Evolutionary conservation across 2,797 vertebrate genomes (phyloP), one percentile per base, ranked within the genome.

Genomic region (Helostoma temminkii): DNA sequence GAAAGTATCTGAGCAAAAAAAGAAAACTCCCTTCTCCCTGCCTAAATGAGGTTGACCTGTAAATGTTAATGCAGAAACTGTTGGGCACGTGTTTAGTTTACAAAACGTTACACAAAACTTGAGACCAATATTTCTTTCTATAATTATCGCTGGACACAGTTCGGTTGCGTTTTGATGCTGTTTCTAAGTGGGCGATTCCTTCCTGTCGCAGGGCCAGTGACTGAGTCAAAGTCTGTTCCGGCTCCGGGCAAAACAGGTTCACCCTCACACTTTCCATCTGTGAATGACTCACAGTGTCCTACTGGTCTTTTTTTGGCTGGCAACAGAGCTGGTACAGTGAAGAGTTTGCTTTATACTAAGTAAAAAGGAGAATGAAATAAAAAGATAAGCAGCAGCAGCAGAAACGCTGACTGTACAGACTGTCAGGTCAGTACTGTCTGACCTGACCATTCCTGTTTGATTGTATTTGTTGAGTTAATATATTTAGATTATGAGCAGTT

Each of bases 261-360:
- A 48, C 68, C 73, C 75, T 89, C 91, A 90, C 71, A 78, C 62
- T 92, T 91, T 93, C 91, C 90, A 70, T 79, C 59, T 41, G 73
- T 69, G 80, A 89, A 87, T 92, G 90, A 90, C 79, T 93, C 90
- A 91, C 58, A 14, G 81, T 62, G 78, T 50, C 66, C 60, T 52
- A 62, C 60, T 55, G 63, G 52, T 70, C 72, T 26, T 74, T 42
- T 76, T 88, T 80, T 52, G 71, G 73, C 48, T 62, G 76, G 66
- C 43, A 66, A 10, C 71, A 9, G 42, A 55, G 39, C 28, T 24
- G 12, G 24, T 45, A 66, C 60, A 62, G 60, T 9, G 45, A 70
- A 53, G 57, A 62, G 57, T 54, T 72, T 55, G 48, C 36, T 74
- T 46, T 46, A 14, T 9, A 21, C 24, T 15, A 19, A 60, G 56